A percentile compares a stretch with the other conserved stretches of the same genome.
Evolutionary conservation across 2,113 vertebrate genomes (phyloP).

Genomic region (Tauraco erythrolophus): DNA sequence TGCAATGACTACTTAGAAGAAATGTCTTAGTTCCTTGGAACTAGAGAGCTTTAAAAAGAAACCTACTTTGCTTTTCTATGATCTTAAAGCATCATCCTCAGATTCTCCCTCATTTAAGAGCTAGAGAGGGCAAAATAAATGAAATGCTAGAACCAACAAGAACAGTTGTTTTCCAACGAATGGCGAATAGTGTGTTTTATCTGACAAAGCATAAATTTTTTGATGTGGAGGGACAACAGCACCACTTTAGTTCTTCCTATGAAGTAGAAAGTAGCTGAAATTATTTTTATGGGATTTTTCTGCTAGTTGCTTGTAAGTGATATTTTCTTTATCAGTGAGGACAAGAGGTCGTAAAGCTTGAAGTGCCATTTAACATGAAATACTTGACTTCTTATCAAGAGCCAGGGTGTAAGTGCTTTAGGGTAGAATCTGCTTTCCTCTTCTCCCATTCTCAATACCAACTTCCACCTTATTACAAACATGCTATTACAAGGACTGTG

Average conservation of each 20-base stretch:
- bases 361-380: background rate
- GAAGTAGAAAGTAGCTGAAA: background rate
- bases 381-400: background rate
- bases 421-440: background rate
- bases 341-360: background rate
- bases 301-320: background rate
- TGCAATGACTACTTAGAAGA: background rate
- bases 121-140: background rate
- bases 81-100: background rate
- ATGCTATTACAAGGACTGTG: background rate
- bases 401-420: background rate
- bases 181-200: background rate
- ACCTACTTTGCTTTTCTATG: background rate
- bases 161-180: background rate
- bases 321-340: background rate
- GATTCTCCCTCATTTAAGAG: background rate
- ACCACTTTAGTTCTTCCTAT: background rate
- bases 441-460: background rate
- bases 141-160: background rate
- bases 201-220: background rate
- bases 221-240: background rate
- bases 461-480: background rate
- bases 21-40: background rate
- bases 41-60: background rate
- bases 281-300: slow-evolving; percentile 9